Percentiles rank a stretch among this genome's conserved stretches.
phyloP scores from a whole-genome alignment of 2,797 vertebrate genomes.

The Alcedo atthis region DNA sequence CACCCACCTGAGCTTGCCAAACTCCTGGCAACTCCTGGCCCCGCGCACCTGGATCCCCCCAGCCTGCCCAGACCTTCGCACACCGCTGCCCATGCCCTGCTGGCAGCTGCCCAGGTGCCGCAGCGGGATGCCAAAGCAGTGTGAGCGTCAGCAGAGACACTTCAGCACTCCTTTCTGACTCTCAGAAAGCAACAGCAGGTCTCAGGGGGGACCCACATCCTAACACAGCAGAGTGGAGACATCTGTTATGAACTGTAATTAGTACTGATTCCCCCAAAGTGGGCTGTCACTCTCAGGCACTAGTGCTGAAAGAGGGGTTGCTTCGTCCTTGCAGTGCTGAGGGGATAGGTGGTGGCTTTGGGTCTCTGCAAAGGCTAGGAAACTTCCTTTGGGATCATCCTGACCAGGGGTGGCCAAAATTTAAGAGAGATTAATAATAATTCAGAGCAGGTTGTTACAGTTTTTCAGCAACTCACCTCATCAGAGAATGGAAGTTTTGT shows the following conservation, averaged over 20 bases:
- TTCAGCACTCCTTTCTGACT: not conserved
- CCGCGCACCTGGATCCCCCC: accelerated
- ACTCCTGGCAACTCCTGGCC: not conserved
- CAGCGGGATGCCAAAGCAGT: accelerated
- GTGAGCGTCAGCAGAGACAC: not conserved
- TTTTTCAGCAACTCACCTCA: not conserved
- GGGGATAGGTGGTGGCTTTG: not conserved
- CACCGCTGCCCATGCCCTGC: not conserved
- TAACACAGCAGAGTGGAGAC: not conserved
- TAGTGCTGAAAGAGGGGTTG: not conserved
- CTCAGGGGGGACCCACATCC: not conserved
- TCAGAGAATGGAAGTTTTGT: not conserved
- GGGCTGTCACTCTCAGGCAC: not conserved
- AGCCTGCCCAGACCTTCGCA: not conserved
- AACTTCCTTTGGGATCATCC: not conserved
- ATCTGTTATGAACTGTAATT: not conserved
- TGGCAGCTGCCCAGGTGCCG: accelerated
- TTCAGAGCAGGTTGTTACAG: not conserved
- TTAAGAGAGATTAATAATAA: not conserved
- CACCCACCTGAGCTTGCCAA: not conserved
- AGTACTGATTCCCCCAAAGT: not conserved
- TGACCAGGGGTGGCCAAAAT: not conserved
- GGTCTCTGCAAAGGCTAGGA: not conserved
- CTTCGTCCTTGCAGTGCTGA: accelerated
- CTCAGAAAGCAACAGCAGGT: not conserved